Percentiles rank a stretch among this genome's conserved stretches.
Conservation (phyloP, 2,113 vertebrate genomes). For the Amphilophus citrinellus region DNA sequence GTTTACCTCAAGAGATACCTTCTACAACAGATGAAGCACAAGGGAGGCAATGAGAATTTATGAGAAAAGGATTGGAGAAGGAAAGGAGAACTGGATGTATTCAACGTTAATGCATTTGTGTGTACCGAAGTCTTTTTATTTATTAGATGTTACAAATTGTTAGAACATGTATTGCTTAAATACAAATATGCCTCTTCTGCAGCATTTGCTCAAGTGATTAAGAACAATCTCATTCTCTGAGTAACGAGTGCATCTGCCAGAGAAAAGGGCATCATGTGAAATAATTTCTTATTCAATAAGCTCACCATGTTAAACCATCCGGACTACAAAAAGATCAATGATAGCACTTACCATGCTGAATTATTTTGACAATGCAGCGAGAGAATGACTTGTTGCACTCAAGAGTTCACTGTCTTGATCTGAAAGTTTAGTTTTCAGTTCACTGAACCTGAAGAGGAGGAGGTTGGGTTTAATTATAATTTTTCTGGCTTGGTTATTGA, state of each 20-base stretch:
- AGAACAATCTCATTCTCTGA: neutral
- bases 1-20: conserved; percentile 45
- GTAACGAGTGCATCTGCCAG: neutral
- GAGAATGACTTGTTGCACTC: neutral
- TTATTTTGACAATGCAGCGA: conserved; percentile 17
- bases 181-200: neutral
- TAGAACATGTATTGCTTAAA: conserved; percentile 5
- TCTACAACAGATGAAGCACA: conserved; percentile 17
- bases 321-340: conserved; percentile 29
- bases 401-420: neutral
- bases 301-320: conserved; percentile 2
- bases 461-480: conserved; percentile 24
- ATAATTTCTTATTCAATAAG: conserved; percentile 20
- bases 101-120: neutral
- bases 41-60: neutral
- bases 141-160: neutral
- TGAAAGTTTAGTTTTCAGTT: conserved; percentile 28
- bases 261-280: neutral
- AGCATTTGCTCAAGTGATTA: conserved; percentile 2
- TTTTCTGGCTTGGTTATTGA: conserved; percentile 8
- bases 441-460: conserved; percentile 5
- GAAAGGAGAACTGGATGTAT: neutral
- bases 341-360: neutral
- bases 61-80: neutral
- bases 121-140: neutral